phyloP scores from a whole-genome alignment of 2,113 vertebrate species.

The Thalassoma bifasciatum region DNA sequence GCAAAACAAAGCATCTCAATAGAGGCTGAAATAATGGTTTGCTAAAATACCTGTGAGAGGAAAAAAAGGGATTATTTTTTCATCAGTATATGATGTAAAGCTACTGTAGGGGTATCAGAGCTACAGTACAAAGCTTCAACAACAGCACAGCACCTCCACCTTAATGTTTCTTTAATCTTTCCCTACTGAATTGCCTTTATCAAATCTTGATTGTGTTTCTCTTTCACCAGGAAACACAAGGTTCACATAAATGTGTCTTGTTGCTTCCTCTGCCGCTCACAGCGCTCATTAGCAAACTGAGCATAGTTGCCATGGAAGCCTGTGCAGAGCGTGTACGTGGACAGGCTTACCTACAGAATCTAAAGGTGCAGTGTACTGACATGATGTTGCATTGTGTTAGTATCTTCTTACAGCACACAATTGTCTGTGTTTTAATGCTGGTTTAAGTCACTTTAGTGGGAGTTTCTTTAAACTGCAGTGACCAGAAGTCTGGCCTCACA shows the following conservation, averaged over 20 bases:
- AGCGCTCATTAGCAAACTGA: slow-evolving; percentile 18
- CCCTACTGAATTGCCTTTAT: not conserved
- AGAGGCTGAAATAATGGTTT: too few species aligned
- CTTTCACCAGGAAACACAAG: slow-evolving; percentile 2
- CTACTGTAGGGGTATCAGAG: too few species aligned
- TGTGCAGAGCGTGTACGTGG: not conserved
- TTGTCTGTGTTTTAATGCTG: not conserved
- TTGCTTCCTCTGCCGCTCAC: not conserved
- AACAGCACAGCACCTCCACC: too few species aligned
- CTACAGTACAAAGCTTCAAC: too few species aligned
- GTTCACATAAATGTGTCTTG: not conserved
- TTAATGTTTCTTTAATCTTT: not conserved
- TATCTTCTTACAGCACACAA: not conserved
- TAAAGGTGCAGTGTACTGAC: slow-evolving; percentile 32
- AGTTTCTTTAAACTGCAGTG: slow-evolving; percentile 7
- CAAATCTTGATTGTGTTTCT: not conserved
- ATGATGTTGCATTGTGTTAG: slow-evolving; percentile 26
- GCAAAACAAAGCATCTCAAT: too few species aligned
- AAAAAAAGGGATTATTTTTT: too few species aligned
- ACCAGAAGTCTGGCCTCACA: slow-evolving; percentile 21
- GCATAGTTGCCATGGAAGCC: slow-evolving; percentile 65
- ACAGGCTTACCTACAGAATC: not conserved
- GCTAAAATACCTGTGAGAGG: too few species aligned
- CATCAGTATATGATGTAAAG: too few species aligned
- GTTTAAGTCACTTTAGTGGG: not conserved